Evolutionary conservation across 2,113 vertebrate species (phyloP), one percentile per base, ranked within the genome.

Genomic region (Probosciger aterrimus): DNA sequence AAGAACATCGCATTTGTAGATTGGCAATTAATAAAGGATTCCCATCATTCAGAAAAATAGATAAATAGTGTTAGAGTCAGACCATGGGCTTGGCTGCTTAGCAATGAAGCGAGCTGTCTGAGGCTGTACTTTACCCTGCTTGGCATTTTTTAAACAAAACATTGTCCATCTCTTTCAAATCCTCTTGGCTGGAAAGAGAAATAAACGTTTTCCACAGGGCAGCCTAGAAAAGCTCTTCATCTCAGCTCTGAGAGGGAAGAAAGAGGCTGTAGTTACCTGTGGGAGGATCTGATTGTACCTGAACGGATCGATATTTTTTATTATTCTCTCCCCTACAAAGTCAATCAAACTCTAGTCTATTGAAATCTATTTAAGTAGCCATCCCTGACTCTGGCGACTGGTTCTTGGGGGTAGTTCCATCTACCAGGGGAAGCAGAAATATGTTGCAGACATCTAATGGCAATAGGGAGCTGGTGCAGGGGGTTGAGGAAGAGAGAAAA

Each of bases 1-100:
- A 33, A 59, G 53, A 79, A 52, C 33, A 55, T 76, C 70, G 35
- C 20, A 11, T 90, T 83, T 77, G 55, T 44, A 69, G 37, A 25
- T 15, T 74, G 79, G 63, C 91, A 82, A 88, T 95, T 95, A 90
- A 91, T 93, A 67, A 92, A 86, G 79, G 62, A 80, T 69, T 55
- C 28, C 60, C 19, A 52, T 80, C 30, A 18, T 80, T 80, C 76
- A 83, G 77, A 71, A 86, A 90, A 96, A 65, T 0, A 73, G 33
- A 43, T 24, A 85, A 76, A 64, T 82, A n/a, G 7, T 39, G 53
- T 69, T 86, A 60, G 64, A 52, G 55, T 31, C 35, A 43, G 64
- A 20, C 67, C 19, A 3, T 0, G 25, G 16, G 55, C 79, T 92
- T 0, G 2, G 39, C 49, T 84, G 43, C n/a, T 55, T 89, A 46